Base-by-base conservation (phyloP, 2,888 invertebrate genomes). In the Drosophila suboccidentalis region DNA sequence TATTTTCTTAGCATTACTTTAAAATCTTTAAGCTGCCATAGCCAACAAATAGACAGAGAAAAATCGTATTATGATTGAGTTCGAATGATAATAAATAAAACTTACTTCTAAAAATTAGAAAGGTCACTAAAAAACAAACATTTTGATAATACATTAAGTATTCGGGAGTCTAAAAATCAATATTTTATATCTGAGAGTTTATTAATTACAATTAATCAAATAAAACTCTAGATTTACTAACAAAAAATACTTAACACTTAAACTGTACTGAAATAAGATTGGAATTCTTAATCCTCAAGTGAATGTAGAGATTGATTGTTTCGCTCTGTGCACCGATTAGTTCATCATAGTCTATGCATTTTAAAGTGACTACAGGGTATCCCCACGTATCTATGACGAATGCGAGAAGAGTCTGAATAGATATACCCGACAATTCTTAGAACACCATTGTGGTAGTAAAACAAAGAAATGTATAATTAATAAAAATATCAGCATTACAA, bases 401-500 rank as follows among this genome's bases (percentile, higher is more conserved):
- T 17, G 29, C 17, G 8, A 29, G 22, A 11, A 26, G 50, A 51
- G 6, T 10, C 43, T 11, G 19, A 19, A 43, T 11, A 43, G 17
- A 49, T 11, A 17, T 13, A n/a, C 8, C 29, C 17, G 29, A 17
- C 29, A 54, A 29, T 55, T 34, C 47, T 22, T 8, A 13, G 39
- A 57, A 34, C 6, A 39, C 10, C 13, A 5, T 46, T 29, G 41
- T 41, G 10, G 1, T 15, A 10, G 17, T 34, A 29, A 13, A 44
- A 22, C 36, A 67, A 32, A 34, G 13, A 46, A 36, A 46, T 41
- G n/a, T 32, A 32, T 49, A 43, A 55, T 54, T 19, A 50, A 71
- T 58, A 47, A 36, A 41, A 17, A 17, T 43, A 47, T 61, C 39
- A 60, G 10, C 3, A 47, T 62, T 61, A 43, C 50, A 57, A n/a